Evolutionary conservation across 2,113 vertebrate species (phyloP).

Genomic region (Hemiprocne comata): DNA sequence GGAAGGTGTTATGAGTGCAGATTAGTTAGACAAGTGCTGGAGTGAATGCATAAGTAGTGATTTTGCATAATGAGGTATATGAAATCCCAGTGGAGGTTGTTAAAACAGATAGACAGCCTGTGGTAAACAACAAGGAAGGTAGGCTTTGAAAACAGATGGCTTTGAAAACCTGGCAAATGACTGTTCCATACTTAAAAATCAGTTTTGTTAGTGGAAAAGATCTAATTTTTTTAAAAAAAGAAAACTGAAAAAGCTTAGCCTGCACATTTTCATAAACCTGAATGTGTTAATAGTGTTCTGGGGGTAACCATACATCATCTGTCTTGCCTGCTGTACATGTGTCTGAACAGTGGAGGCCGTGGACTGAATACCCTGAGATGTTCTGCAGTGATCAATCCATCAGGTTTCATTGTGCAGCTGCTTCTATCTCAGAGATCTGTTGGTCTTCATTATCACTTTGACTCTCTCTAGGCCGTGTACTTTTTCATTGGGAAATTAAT

Average conservation of each 20-base stretch:
- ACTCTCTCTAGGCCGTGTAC: neutral
- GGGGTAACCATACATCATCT: slow-evolving; percentile 48
- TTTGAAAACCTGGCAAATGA: slow-evolving; percentile 82
- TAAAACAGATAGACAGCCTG: slow-evolving; percentile 86
- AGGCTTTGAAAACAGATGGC: slow-evolving; percentile 85
- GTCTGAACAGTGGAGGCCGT: slow-evolving; percentile 10
- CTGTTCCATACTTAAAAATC: slow-evolving; percentile 77
- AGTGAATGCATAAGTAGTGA: slow-evolving; percentile 79
- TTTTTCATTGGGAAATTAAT: neutral
- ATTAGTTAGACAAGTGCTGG: slow-evolving; percentile 81
- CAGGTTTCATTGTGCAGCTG: fast-evolving
- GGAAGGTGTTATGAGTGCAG: slow-evolving; percentile 77
- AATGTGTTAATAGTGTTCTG: slow-evolving; percentile 67
- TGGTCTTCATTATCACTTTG: neutral
- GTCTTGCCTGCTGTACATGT: neutral
- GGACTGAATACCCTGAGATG: fast-evolving
- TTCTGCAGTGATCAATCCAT: fast-evolving
- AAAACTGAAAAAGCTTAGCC: slow-evolving; percentile 48
- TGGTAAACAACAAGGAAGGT: slow-evolving; percentile 83
- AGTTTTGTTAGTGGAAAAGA: slow-evolving; percentile 66
- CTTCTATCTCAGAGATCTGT: neutral
- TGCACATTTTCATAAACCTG: slow-evolving; percentile 69
- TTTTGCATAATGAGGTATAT: slow-evolving; percentile 83
- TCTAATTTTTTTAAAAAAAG: neutral
- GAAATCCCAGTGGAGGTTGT: slow-evolving; percentile 86